phyloP scores from a whole-genome alignment of 2,797 vertebrate genomes.

The Enteromius unitaeniatus region DNA sequence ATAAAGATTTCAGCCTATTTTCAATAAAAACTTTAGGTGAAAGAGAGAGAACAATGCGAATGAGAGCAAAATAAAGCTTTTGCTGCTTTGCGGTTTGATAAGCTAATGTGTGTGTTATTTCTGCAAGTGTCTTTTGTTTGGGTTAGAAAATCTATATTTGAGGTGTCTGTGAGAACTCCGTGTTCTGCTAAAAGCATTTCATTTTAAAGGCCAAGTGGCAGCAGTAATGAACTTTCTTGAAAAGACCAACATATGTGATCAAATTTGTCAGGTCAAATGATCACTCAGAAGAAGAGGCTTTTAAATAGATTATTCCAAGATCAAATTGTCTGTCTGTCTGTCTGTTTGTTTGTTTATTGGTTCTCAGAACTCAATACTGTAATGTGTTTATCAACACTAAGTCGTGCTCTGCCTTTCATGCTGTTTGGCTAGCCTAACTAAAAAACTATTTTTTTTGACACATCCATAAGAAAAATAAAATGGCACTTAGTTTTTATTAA shows the following conservation, averaged over 20 bases:
- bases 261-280: not conserved
- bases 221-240: not conserved
- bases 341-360: not conserved
- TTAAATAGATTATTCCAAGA: not conserved
- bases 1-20: not conserved
- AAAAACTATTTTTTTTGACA: too few relatives aligned
- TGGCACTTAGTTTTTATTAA: too few relatives aligned
- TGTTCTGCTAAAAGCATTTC: slow-evolving; percentile 14
- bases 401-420: too few relatives aligned
- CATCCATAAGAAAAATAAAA: too few relatives aligned
- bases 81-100: not conserved
- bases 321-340: not conserved
- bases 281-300: slow-evolving; percentile 4
- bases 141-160: slow-evolving; percentile 4
- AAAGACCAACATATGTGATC: not conserved
- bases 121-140: not conserved
- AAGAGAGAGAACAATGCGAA: slow-evolving; percentile 28
- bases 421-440: too few relatives aligned
- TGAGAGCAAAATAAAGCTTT: slow-evolving; percentile 12
- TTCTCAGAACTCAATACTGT: too few relatives aligned
- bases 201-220: not conserved
- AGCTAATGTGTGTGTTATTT: not conserved
- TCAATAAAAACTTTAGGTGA: slow-evolving; percentile 1
- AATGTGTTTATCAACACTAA: too few relatives aligned
- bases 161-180: not conserved